Percentiles rank a stretch among this genome's conserved stretches.
Evolutionary conservation across 1,140 invertebrate genomes (phyloP).

Genomic region (Zaprionus nigranus): DNA sequence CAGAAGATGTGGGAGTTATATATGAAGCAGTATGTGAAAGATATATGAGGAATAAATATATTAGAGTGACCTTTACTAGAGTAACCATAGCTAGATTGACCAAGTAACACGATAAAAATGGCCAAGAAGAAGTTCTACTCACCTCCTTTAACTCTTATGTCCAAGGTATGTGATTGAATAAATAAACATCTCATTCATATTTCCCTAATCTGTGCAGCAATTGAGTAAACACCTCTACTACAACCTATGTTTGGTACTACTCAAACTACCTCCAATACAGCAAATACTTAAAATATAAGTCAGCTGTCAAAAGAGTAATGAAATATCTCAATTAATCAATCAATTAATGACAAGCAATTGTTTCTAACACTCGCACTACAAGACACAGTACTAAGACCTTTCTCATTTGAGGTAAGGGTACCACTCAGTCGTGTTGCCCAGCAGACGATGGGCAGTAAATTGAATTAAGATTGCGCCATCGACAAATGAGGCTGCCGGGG

Average conservation of each 20-base stretch:
- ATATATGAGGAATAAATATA: too few relatives aligned
- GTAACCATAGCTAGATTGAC: too few relatives aligned
- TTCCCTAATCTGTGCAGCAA: too few relatives aligned
- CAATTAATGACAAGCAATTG: not conserved
- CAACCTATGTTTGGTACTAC: too few relatives aligned
- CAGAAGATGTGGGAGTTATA: too few relatives aligned
- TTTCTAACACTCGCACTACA: not conserved
- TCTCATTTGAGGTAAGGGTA: conserved; percentile 32
- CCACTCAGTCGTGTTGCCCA: conserved; percentile 26
- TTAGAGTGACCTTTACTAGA: too few relatives aligned
- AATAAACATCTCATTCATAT: too few relatives aligned
- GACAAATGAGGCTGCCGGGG: conserved; percentile 73
- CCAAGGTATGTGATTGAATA: not conserved
- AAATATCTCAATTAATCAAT: not conserved
- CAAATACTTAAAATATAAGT: too few relatives aligned
- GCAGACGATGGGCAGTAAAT: conserved; percentile 65
- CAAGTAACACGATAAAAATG: too few relatives aligned
- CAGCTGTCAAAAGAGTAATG: not conserved
- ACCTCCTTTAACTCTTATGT: not conserved
- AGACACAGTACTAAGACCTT: not conserved
- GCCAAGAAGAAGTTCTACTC: not conserved
- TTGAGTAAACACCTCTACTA: too few relatives aligned
- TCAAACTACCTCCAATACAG: too few relatives aligned
- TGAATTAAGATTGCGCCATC: conserved; percentile 82
- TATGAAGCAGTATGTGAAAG: too few relatives aligned